These are phyloP conservation scores for Nebria brevicollis DNA, from an alignment of 2,888 invertebrate genomes.

Conservation along the genomic window DNA sequence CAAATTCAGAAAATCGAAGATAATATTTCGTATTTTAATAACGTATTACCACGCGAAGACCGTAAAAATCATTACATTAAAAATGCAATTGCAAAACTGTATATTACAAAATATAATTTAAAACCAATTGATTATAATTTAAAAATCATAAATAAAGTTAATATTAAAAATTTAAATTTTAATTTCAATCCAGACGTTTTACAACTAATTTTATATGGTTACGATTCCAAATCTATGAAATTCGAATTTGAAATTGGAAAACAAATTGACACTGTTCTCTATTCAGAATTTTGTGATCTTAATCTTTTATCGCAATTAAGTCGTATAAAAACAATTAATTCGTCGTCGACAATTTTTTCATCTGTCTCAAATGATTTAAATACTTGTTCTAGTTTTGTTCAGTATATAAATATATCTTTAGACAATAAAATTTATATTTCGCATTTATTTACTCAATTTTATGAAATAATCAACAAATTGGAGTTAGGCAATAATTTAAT, in stretches of 20 bases:
- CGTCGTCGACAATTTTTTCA: background rate
- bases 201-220: background rate
- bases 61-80: constrained; percentile 53
- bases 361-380: background rate
- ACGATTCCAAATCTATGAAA: background rate
- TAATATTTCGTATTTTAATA: constrained; percentile 72
- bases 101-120: constrained; percentile 69
- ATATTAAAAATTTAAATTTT: background rate
- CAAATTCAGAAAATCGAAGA: constrained; percentile 75
- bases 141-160: background rate
- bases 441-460: constrained; percentile 22
- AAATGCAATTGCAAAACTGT: constrained; percentile 67
- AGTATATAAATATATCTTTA: background rate
- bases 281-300: constrained; percentile 41
- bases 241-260: constrained; percentile 27
- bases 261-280: constrained; percentile 25
- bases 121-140: constrained; percentile 60
- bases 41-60: constrained; percentile 54
- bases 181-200: background rate
- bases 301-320: constrained; percentile 19
- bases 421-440: constrained; percentile 18
- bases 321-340: constrained; percentile 8
- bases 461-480: constrained; percentile 11
- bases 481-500: constrained; percentile 22
- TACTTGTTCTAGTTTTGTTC: background rate